Evolutionary conservation across 2,113 vertebrate species (phyloP), one percentile per base, ranked within the genome.

Genomic region (Entelurus aequoreus): DNA sequence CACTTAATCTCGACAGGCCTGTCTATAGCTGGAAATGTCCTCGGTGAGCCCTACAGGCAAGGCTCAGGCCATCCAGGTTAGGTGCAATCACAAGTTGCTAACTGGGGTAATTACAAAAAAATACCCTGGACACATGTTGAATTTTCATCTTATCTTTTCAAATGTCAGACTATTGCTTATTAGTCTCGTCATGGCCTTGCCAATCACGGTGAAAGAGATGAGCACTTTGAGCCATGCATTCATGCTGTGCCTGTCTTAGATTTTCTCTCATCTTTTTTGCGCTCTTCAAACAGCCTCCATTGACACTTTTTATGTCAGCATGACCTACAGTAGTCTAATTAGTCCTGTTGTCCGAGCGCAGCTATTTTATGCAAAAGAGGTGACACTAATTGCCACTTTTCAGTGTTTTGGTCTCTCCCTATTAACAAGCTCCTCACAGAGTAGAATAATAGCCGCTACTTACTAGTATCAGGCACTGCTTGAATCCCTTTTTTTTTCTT

Each of bases 141-240:
- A 80, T 84, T 84, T 84, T 78, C 78, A 86, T 87, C 80, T 89
- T 84, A 86, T 89, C 87, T 84, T 70, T 84, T 78, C 78, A 90
- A 90, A 90, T 90, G 89, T 89, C 88, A 89, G 76, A 68, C 69
- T 82, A 70, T 74, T 79, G 76, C 88, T 87, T 89, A 85, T 85
- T 87, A 87, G 73, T 77, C 67, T 82, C 81, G 79, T 77, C 75
- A 63, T 57, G 58, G 78, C 72, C 62, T 80, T 88, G 88, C 78
- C 87, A 88, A 76, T 89, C 87, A 86, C 4, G 2, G 38, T 40
- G n/a, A 46, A 15, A 53, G 66, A 84, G 66, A 80, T 64, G 77
- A 82, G 70, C 44, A 46, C 44, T 63, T 46, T 12, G 42, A 36
- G 68, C 65, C 58, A 62, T 62, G 56, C 48, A 62, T 54, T 68